Evolutionary conservation across 1,140 invertebrate species (phyloP).

Genomic region (Chionoecetes opilio): DNA sequence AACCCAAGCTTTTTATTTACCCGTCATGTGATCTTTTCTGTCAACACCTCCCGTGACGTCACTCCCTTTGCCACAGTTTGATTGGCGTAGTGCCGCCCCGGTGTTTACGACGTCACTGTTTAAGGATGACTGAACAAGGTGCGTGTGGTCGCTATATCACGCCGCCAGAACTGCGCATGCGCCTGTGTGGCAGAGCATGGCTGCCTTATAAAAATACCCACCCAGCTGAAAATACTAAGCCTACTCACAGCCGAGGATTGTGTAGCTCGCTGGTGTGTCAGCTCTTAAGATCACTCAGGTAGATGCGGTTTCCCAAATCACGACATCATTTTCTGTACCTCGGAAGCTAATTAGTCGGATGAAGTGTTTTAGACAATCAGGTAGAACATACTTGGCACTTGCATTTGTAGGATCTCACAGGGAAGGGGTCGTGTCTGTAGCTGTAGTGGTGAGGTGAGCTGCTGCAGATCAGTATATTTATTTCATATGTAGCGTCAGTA

Average conservation of each 20-base stretch:
- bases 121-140: constrained; percentile 1
- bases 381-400: neutral
- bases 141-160: neutral
- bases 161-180: neutral
- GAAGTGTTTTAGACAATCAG: neutral
- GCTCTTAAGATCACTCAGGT: neutral
- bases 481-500: too few species aligned
- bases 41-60: neutral
- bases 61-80: neutral
- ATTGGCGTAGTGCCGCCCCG: neutral
- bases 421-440: neutral
- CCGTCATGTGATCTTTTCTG: neutral
- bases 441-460: neutral
- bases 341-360: neutral
- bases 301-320: constrained; percentile 13
- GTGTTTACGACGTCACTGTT: neutral
- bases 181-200: constrained; percentile 46
- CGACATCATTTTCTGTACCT: neutral
- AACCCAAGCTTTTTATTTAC: constrained; percentile 31
- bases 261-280: constrained; percentile 25
- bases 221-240: constrained; percentile 27
- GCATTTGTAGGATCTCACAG: neutral
- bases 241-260: constrained; percentile 24
- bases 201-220: too few species aligned
- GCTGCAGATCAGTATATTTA: neutral